Evolutionary conservation across 2,797 vertebrate species (phyloP), one percentile per base, ranked within the genome.

Genomic region (Liasis olivaceus): DNA sequence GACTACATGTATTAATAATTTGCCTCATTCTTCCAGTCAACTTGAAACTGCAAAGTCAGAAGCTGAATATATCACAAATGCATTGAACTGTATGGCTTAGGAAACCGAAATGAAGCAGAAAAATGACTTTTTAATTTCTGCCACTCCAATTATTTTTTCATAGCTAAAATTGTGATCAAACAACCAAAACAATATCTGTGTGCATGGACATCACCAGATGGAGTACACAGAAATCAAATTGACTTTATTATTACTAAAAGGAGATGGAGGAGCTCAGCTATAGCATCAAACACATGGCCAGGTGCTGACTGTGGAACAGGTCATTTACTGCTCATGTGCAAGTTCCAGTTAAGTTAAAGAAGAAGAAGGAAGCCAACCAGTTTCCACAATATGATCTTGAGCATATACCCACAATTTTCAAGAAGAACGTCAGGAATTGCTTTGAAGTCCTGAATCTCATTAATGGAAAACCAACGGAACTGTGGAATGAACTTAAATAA

Each of bases 41-140:
- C 93, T 54, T 92, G 51, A 94, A 94, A 96, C 9, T 4, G 85
- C 90, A 91, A 85, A 96, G 92, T 89, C 95, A 97, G 96, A 94
- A 97, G 94, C 92, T 87, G 72, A 77, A 90, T 58, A 63, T 22
- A 77, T 77, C 42, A 77, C 22, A 77, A 17, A 36, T 77, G 6
- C 3, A 77, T 36, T 72, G 69, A 72, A 72, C 36, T 77, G 51
- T 54, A 54, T 54, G 31, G 69, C 31, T 77, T 42, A 77, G 72
- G 17, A 11, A 77, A 36, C 36, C 42, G 17, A 77, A 77, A 77
- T 77, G 72, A 77, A 77, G 36, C 72, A 77, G 36, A 77, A 77
- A 17, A 77, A 77, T 36, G 15, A 77, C 6, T 36, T 77, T 15
- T 42, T 1, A 36, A 77, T 42, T 77, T 77, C 31, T 8, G 36